Percentiles rank a stretch among this genome's conserved stretches.
phyloP scores from a whole-genome alignment of 2,888 invertebrate species.

The Netelia fuscicornis region DNA sequence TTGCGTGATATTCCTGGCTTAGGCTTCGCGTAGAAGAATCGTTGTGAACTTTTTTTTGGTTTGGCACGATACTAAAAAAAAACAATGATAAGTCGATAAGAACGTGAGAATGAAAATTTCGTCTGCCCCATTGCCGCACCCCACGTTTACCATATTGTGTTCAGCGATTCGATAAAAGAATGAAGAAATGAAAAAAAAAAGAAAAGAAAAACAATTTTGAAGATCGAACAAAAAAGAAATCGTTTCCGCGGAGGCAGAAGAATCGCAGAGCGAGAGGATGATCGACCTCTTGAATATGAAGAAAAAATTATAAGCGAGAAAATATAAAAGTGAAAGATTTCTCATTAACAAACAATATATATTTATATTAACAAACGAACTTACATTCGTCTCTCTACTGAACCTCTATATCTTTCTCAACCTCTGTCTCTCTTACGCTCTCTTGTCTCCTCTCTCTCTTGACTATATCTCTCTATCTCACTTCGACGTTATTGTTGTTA shows the following conservation, averaged over 20 bases:
- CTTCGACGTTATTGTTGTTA: neutral
- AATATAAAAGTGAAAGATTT: neutral
- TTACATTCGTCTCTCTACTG: constrained; percentile 53
- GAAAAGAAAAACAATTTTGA: neutral
- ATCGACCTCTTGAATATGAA: constrained; percentile 1
- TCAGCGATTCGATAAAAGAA: constrained; percentile 61
- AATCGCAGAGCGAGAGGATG: constrained; percentile 48
- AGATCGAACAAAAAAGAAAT: constrained; percentile 20
- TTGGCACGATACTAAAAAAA: constrained; percentile 48
- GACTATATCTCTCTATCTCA: constrained; percentile 59
- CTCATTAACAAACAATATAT: neutral
- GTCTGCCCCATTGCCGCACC: constrained; percentile 36
- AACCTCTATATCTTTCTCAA: constrained; percentile 61
- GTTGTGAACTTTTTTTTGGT: constrained; percentile 35
- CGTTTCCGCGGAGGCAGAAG: constrained; percentile 23
- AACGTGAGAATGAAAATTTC: constrained; percentile 51
- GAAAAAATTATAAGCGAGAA: neutral
- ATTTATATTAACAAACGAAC: neutral
- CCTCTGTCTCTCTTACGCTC: constrained; percentile 67
- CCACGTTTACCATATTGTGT: constrained; percentile 40
- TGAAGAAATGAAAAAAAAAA: constrained; percentile 1
- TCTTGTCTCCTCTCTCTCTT: constrained; percentile 59
- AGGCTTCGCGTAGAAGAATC: constrained; percentile 64
- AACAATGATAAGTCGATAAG: neutral
- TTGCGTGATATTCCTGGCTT: constrained; percentile 61